phyloP scores from a whole-genome alignment of 2,113 vertebrate species.

The Chloropsis cyanopogon region DNA sequence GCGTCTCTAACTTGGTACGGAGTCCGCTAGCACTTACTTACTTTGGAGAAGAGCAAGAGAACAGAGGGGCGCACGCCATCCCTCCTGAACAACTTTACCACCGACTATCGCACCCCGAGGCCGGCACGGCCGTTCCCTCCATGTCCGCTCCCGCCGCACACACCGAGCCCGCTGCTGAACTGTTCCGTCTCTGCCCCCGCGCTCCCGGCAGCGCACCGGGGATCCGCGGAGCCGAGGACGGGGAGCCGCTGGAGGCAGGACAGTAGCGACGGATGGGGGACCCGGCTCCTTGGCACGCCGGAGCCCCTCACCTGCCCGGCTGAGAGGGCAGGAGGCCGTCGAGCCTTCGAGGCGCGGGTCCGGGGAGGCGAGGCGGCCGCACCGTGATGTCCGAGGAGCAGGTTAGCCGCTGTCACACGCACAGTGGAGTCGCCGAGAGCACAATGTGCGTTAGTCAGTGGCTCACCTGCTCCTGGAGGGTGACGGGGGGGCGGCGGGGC shows the following conservation, averaged over 20 bases:
- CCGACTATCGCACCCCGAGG: neutral
- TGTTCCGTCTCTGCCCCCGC: fast-evolving
- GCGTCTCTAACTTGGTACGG: neutral
- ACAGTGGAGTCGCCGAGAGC: conserved; percentile 92
- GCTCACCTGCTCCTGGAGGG: conserved; percentile 94
- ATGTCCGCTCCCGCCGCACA: neutral
- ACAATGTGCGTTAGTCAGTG: conserved; percentile 99
- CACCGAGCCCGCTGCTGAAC: neutral
- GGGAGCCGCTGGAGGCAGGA: neutral
- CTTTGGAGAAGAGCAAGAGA: neutral
- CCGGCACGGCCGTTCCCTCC: neutral
- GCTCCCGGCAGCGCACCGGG: neutral
- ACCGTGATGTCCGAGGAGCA: conserved; percentile 85
- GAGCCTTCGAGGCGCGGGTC: neutral
- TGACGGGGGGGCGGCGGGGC: neutral
- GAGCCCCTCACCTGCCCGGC: neutral
- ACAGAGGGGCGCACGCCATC: neutral
- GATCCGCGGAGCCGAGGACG: neutral
- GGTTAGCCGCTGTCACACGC: conserved; percentile 99
- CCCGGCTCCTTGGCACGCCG: neutral
- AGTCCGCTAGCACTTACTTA: neutral
- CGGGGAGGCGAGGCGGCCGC: neutral
- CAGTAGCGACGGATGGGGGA: fast-evolving
- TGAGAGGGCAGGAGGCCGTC: neutral
- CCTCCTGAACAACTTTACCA: neutral